Percentiles rank a stretch among this genome's conserved stretches.
These are phyloP conservation scores for Drosophila prosaltans DNA, from an alignment of 1,140 invertebrate species.

Conservation along the genomic window DNA sequence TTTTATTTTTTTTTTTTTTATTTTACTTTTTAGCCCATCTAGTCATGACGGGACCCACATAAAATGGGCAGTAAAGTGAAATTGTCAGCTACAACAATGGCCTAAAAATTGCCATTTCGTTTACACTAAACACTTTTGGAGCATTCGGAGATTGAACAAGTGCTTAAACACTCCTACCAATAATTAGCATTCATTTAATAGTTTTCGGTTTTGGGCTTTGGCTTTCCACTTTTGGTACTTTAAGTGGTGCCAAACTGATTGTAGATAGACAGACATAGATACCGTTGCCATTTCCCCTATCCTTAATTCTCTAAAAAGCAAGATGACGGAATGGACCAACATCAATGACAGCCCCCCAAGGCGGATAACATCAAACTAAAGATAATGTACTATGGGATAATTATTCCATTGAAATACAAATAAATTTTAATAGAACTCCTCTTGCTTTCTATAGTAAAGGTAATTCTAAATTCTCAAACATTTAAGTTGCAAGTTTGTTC, in stretches of 20 bases:
- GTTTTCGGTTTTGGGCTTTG: slow-evolving; percentile 43
- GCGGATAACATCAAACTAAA: neutral
- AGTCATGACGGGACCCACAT: slow-evolving; percentile 32
- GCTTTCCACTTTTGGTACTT: slow-evolving; percentile 33
- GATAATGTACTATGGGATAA: slow-evolving; percentile 33
- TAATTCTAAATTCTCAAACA: neutral
- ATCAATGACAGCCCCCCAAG: slow-evolving; percentile 35
- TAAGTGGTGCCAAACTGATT: slow-evolving; percentile 50
- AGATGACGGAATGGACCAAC: slow-evolving; percentile 22
- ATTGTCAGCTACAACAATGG: slow-evolving; percentile 65
- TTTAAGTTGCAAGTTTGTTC: neutral
- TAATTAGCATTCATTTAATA: slow-evolving; percentile 79
- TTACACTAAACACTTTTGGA: slow-evolving; percentile 27
- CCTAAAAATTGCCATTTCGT: slow-evolving; percentile 60
- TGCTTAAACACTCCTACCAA: slow-evolving; percentile 46
- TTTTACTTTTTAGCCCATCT: slow-evolving; percentile 24
- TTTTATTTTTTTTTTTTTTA: slow-evolving; percentile 12
- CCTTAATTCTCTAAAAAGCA: slow-evolving; percentile 41
- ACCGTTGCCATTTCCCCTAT: slow-evolving; percentile 13
- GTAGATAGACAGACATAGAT: slow-evolving; percentile 22
- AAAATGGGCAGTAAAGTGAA: slow-evolving; percentile 69
- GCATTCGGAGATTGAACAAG: neutral
- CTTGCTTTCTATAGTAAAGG: neutral
- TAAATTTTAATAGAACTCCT: neutral
- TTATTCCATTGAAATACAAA: neutral